Base-by-base conservation (phyloP, 2,113 vertebrate species). In the Tricholaema leucomelas region DNA sequence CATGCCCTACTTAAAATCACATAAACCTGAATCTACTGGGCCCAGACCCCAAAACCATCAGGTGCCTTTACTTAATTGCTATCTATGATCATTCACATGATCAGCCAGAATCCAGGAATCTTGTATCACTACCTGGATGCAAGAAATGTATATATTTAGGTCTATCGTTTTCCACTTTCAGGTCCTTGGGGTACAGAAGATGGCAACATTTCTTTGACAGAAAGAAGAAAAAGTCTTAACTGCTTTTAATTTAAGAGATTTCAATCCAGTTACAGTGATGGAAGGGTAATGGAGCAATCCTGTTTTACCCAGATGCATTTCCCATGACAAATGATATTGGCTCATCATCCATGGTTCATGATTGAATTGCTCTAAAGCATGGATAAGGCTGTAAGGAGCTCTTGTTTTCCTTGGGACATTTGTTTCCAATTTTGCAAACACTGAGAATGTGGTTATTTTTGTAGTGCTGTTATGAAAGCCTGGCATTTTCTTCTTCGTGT, bases 361-460 rank as follows among this genome's bases (percentile, higher is more conserved):
- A 98, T 97, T 94, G 97, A 91, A 94, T 95, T 97, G 95, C 95
- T 97, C 95, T 95, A 96, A 98, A 98, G 97, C 96, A 96, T 96
- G 96, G 92, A 95, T 97, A 96, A 94, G 82, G 93, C 94, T 96
- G 95, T 95, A 96, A 97, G 97, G 96, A 91, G 87, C 95, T 94
- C 95, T 98, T 98, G 96, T 97, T 98, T 98, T 98, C 94, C 94
- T 97, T 96, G 81, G 96, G 97, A 98, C 98, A 99, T 98, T 98
- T 99, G 98, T 98, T 99, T 99, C 96, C 97, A 98, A 98, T 99
- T 98, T 97, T 97, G 88, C 86, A 97, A 98, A 98, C 97, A 97
- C 97, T 97, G 92, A 96, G 95, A 97, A 97, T 97, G 96, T 95
- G 96, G 97, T 98, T 98, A 98, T 98, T 98, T 98, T 97, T 97